Conservation (phyloP, 2,888 invertebrate species). For the Gonocerus acuteangulatus region DNA sequence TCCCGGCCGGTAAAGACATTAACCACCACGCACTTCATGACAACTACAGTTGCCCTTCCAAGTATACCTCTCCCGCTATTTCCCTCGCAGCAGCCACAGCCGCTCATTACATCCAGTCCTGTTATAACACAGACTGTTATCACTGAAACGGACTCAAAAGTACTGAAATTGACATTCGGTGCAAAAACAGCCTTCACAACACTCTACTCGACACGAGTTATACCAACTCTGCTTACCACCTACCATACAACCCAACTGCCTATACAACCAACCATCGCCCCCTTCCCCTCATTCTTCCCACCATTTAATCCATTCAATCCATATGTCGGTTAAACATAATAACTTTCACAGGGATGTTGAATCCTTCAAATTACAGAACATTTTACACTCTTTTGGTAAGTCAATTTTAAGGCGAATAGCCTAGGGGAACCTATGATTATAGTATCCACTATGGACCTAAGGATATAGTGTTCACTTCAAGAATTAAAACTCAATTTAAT, state of each 20-base stretch:
- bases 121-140: slow-evolving; percentile 71
- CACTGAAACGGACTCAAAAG: slow-evolving; percentile 69
- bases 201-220: slow-evolving; percentile 70
- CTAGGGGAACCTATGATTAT: no score
- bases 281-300: slow-evolving; percentile 70
- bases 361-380: no score
- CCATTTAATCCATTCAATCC: slow-evolving; percentile 57
- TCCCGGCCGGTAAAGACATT: slow-evolving; percentile 70
- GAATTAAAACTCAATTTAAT: no score
- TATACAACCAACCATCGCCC: slow-evolving; percentile 56
- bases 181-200: slow-evolving; percentile 84
- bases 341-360: no score
- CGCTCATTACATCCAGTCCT: slow-evolving; percentile 70
- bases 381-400: no score
- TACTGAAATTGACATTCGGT: slow-evolving; percentile 81
- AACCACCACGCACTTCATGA: slow-evolving; percentile 70
- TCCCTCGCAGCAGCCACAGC: slow-evolving; percentile 45
- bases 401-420: no score
- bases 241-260: slow-evolving; percentile 73
- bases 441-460: no score
- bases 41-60: slow-evolving; percentile 57
- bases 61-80: slow-evolving; percentile 41
- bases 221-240: slow-evolving; percentile 75
- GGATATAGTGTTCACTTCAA: no score
- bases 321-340: no score